phyloP scores from a whole-genome alignment of 2,113 vertebrate genomes.

The Pelecanoides urinatrix region DNA sequence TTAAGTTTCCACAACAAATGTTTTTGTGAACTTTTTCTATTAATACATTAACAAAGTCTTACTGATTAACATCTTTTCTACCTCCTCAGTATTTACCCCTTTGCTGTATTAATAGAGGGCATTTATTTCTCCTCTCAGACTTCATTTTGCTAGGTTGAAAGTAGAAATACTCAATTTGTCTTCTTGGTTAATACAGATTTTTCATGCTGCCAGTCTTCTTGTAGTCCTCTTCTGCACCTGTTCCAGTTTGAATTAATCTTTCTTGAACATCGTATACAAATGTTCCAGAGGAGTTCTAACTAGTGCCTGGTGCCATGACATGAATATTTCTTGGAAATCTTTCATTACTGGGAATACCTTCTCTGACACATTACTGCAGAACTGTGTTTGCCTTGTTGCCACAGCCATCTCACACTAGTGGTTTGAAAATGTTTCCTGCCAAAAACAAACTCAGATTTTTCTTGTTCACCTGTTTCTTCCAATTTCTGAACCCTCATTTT shows the following conservation, averaged over 20 bases:
- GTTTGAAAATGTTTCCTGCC: neutral
- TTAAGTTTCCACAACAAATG: neutral
- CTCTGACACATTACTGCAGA: neutral
- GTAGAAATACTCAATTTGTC: neutral
- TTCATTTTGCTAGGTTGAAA: neutral
- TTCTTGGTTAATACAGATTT: neutral
- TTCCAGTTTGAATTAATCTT: neutral
- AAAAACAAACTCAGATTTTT: neutral
- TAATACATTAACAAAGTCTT: neutral
- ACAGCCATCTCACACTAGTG: accelerated
- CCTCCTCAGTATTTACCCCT: neutral
- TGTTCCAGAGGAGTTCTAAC: neutral
- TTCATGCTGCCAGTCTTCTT: neutral
- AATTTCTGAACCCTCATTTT: neutral
- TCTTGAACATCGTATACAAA: neutral
- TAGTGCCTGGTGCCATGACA: neutral
- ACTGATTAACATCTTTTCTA: neutral
- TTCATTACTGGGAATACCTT: neutral
- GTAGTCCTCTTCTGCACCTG: neutral
- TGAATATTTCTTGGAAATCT: neutral
- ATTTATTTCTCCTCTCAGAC: neutral
- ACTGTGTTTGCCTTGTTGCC: neutral
- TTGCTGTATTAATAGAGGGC: neutral
- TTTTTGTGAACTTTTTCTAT: neutral
- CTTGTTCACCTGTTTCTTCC: neutral